Evolutionary conservation across 2,888 invertebrate genomes (phyloP).

Genomic region (Diaperis boleti): DNA sequence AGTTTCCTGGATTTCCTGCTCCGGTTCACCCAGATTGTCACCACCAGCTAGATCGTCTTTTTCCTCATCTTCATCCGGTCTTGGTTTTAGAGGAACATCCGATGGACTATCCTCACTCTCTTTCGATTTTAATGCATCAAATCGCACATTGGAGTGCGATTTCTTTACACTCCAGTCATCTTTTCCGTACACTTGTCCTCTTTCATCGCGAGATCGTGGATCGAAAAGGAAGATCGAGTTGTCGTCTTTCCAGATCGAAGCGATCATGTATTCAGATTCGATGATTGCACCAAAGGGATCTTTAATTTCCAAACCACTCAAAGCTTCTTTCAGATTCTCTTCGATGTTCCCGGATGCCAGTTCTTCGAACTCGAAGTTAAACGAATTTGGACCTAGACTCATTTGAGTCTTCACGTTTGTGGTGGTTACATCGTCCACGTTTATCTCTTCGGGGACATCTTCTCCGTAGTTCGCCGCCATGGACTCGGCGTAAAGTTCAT

Average conservation of each 20-base stretch:
- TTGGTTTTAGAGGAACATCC: too few relatives aligned
- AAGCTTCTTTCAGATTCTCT: conserved; percentile 46
- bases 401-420: conserved; percentile 43
- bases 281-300: conserved; percentile 52
- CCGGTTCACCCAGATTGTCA: conserved; percentile 15
- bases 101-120: conserved; percentile 9
- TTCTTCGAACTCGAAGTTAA: conserved; percentile 50
- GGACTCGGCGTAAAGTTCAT: conserved; percentile 57
- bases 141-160: too few relatives aligned
- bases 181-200: conserved; percentile 60
- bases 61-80: conserved; percentile 28
- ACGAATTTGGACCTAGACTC: conserved; percentile 60
- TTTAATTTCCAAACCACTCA: conserved; percentile 33
- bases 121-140: too few relatives aligned
- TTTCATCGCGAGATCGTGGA: conserved; percentile 59
- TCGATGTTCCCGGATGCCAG: conserved; percentile 48
- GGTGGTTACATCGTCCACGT: conserved; percentile 46
- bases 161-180: conserved; percentile 59
- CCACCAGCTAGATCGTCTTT: conserved; percentile 30
- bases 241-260: conserved; percentile 60
- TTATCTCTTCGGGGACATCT: conserved; percentile 38
- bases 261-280: conserved; percentile 55
- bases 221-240: conserved; percentile 61
- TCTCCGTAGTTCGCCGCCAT: conserved; percentile 51
- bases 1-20: not conserved